These are phyloP conservation scores for Stegophylla sp. DNA, from an alignment of 2,888 invertebrate species.

Conservation along the genomic window DNA sequence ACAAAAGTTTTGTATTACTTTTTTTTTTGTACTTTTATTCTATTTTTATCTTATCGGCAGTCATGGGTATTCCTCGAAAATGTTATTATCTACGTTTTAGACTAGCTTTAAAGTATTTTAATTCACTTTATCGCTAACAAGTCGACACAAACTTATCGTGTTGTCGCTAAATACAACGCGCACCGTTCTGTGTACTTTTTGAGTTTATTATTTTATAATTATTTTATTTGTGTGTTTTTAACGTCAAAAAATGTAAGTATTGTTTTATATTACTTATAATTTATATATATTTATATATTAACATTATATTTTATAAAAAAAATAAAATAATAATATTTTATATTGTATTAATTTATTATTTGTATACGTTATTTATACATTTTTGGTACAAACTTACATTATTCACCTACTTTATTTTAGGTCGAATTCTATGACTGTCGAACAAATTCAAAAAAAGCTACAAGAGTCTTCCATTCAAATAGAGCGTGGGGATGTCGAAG, in stretches of 20 bases:
- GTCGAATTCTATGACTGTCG: neutral
- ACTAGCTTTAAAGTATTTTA: neutral
- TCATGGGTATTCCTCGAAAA: conserved; percentile 1
- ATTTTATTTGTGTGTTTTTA: neutral
- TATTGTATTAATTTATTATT: neutral
- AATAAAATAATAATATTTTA: neutral
- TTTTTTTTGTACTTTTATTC: neutral
- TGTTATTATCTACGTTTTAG: conserved; percentile 11
- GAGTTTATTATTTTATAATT: neutral
- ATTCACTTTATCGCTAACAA: neutral
- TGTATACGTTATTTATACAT: too few relatives aligned
- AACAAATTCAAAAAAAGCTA: neutral
- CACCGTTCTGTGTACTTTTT: neutral
- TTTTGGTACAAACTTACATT: neutral
- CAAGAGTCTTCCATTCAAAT: neutral
- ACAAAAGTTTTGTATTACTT: neutral
- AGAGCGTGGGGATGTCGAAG: neutral
- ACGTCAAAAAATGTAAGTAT: neutral
- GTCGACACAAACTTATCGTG: too few relatives aligned
- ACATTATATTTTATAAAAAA: neutral
- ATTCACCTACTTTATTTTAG: neutral
- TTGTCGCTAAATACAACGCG: neutral
- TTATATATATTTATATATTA: neutral
- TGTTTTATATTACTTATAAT: neutral
- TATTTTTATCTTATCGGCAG: neutral